Evolutionary conservation across 2,888 invertebrate species (phyloP), one percentile per base, ranked within the genome.

Genomic region (Lepetodrilus schrolli): DNA sequence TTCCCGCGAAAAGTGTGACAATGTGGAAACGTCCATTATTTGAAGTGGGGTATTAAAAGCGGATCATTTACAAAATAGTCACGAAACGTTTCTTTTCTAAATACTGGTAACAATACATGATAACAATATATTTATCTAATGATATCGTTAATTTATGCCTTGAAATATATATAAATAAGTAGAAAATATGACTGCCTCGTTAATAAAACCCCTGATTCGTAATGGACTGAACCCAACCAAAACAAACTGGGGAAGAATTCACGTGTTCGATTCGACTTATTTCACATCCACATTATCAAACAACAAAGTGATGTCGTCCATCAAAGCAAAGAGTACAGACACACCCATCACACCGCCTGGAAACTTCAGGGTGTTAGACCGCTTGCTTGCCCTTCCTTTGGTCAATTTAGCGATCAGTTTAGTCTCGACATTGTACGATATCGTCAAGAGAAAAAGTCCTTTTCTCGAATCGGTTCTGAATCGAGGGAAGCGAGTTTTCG

Each of bases 401-500:
- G 7, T 43, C 43, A n/a, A 17, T 34, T 30, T 58, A n/a, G 26
- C n/a, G n/a, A 20, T 48, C 10, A n/a, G 26, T 34, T 30, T 58
- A n/a, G 26, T 58, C 58, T 26, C 17, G 7, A 30, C 58, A 7
- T 34, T 58, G 1, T 58, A 58, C 34, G 58, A 34, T 34, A 58
- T 30, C 26, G 17, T 58, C 26, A 58, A 58, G 30, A 58, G 58
- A 58, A 58, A 34, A 34, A 58, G 58, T 58, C 58, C 58, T n/a
- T 58, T 30, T 17, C 58, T 58, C 2, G 34, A 10, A 17, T 30
- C 26, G 30, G 1, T 26, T 30, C 17, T 58, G 26, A 30, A 34
- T 58, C 58, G 58, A 17, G 34, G 58, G n/a, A 34, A 58, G 58
- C 26, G 58, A 58, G 34, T 58, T 58, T 58, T 58, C 58, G 26